Percentiles rank a stretch among this genome's conserved stretches.
Conservation (phyloP, 1,140 invertebrate genomes). For the Drosophila punjabiensis region DNA sequence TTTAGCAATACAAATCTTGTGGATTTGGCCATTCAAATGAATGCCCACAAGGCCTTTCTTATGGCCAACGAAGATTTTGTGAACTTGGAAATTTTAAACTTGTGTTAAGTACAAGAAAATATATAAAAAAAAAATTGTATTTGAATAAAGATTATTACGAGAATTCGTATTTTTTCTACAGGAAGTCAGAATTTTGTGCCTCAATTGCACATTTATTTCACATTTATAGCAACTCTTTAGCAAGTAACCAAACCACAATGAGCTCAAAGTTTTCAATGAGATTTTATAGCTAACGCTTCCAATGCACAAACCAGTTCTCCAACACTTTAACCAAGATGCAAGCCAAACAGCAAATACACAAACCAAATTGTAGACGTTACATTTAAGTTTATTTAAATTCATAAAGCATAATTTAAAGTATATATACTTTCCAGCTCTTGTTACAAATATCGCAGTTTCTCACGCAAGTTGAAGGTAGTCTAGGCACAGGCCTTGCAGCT, state of each 20-base stretch:
- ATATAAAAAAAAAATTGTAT: neutral
- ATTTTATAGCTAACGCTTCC: neutral
- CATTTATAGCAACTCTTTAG: neutral
- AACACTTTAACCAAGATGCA: neutral
- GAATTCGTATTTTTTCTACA: no score
- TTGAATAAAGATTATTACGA: neutral
- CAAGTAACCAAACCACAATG: neutral
- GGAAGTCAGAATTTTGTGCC: neutral
- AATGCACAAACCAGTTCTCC: neutral
- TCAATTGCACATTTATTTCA: neutral
- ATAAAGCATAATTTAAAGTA: no score
- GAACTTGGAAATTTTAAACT: slow-evolving; percentile 61
- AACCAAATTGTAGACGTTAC: neutral
- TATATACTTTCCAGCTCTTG: neutral
- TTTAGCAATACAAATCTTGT: slow-evolving; percentile 88
- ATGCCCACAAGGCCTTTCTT: slow-evolving; percentile 71
- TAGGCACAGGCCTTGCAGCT: slow-evolving; percentile 1
- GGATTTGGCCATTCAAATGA: slow-evolving; percentile 86
- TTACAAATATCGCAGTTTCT: slow-evolving; percentile 1
- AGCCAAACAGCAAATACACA: neutral
- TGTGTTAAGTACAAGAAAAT: neutral
- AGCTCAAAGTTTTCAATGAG: neutral
- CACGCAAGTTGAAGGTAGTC: slow-evolving; percentile 14
- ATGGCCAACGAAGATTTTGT: slow-evolving; percentile 60
- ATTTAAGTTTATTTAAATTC: neutral